Percentiles rank a stretch among this genome's conserved stretches.
Conservation (phyloP, 2,888 invertebrate species). For the Zaprionus lineosus region DNA sequence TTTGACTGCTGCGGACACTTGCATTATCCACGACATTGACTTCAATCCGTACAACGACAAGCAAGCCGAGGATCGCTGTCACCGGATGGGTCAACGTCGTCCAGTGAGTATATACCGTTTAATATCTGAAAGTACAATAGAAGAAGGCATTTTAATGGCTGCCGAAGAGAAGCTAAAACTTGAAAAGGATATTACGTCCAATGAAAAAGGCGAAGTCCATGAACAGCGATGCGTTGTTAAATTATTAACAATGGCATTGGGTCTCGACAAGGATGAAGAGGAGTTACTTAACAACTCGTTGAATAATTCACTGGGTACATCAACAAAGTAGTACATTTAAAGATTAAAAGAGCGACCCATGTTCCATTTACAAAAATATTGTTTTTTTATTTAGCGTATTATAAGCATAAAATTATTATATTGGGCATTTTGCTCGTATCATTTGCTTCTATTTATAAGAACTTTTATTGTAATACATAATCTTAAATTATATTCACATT, state of each 20-base stretch:
- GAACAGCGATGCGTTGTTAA: slow-evolving; percentile 91
- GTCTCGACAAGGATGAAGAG: slow-evolving; percentile 83
- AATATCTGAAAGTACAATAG: slow-evolving; percentile 93
- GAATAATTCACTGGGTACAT: slow-evolving; percentile 64
- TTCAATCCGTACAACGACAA: slow-evolving; percentile 99
- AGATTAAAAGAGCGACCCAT: slow-evolving; percentile 5
- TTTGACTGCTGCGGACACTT: slow-evolving; percentile 96
- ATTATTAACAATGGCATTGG: slow-evolving; percentile 90
- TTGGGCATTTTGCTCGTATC: slow-evolving; percentile 24
- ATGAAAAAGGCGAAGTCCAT: slow-evolving; percentile 85
- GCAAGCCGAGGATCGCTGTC: slow-evolving; percentile 96
- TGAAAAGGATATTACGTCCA: slow-evolving; percentile 90
- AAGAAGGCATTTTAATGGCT: slow-evolving; percentile 95
- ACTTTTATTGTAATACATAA: slow-evolving; percentile 55
- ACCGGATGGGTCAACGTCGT: slow-evolving; percentile 90
- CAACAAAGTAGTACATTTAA: slow-evolving; percentile 57
- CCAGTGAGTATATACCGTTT: slow-evolving; percentile 94
- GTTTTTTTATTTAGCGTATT: slow-evolving; percentile 24
- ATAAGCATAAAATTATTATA: slow-evolving; percentile 28
- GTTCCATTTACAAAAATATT: slow-evolving; percentile 45
- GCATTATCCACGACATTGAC: slow-evolving; percentile 98
- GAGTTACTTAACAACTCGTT: slow-evolving; percentile 73
- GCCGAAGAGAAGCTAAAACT: slow-evolving; percentile 95
- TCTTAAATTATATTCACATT: slow-evolving; percentile 42
- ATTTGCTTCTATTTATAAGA: slow-evolving; percentile 45